phyloP scores from a whole-genome alignment of 2,797 vertebrate genomes.

The Gymnopithys bicolor region DNA sequence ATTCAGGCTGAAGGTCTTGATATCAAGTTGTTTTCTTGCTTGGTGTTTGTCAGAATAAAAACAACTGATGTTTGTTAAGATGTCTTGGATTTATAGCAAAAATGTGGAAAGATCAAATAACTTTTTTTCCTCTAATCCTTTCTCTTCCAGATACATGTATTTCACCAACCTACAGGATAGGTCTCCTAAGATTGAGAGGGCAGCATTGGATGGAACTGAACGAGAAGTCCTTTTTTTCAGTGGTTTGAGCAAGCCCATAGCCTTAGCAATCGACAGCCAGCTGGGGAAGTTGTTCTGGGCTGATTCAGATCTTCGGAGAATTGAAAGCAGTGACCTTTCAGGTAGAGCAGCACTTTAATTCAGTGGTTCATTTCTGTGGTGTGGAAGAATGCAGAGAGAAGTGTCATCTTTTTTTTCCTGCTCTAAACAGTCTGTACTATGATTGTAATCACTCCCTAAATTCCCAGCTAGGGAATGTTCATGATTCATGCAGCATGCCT shows the following conservation, averaged over 20 bases:
- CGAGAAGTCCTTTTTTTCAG: constrained; percentile 95
- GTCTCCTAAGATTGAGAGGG: constrained; percentile 94
- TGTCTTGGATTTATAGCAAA: neutral
- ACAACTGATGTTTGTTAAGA: neutral
- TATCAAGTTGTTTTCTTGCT: neutral
- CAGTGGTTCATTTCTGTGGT: constrained; percentile 37
- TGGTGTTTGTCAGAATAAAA: neutral
- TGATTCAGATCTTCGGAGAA: constrained; percentile 93
- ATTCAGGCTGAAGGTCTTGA: neutral
- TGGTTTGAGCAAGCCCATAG: constrained; percentile 89
- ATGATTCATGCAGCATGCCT: constrained; percentile 34
- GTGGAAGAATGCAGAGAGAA: constrained; percentile 36
- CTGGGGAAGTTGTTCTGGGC: constrained; percentile 95
- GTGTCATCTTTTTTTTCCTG: constrained; percentile 28
- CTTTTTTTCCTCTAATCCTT: neutral
- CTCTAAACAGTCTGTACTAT: constrained; percentile 32
- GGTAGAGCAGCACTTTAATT: constrained; percentile 79
- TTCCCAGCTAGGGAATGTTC: constrained; percentile 51
- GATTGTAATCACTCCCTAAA: constrained; percentile 34
- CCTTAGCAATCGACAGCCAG: constrained; percentile 92
- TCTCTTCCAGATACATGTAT: constrained; percentile 92
- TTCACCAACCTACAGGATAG: constrained; percentile 97
- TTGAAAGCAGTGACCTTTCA: constrained; percentile 97
- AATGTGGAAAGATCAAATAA: neutral
- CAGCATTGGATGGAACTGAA: constrained; percentile 94